These are phyloP conservation scores for Dicycla oo DNA, from an alignment of 2,888 invertebrate genomes.

Conservation along the genomic window DNA sequence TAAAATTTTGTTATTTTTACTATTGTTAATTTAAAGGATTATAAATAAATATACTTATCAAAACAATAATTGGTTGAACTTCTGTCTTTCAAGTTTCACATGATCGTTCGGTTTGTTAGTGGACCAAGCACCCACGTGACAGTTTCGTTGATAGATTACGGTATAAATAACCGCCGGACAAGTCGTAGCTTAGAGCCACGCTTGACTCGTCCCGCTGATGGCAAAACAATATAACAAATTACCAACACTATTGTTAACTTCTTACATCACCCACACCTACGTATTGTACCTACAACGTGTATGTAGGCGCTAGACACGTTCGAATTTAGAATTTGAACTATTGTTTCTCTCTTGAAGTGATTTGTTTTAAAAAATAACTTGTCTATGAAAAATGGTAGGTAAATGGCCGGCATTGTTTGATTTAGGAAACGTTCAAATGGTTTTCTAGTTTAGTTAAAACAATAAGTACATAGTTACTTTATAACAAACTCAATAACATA, in stretches of 20 bases:
- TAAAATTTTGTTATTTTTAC: too few relatives aligned
- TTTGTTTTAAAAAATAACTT: slow-evolving; percentile 60
- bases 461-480: too few relatives aligned
- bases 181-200: slow-evolving; percentile 67
- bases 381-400: slow-evolving; percentile 37
- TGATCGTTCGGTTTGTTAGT: slow-evolving; percentile 51
- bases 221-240: slow-evolving; percentile 75
- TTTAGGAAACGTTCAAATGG: neutral
- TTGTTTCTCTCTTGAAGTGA: slow-evolving; percentile 58
- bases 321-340: slow-evolving; percentile 61
- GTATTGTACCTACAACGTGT: slow-evolving; percentile 42
- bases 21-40: too few relatives aligned
- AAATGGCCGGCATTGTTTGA: slow-evolving; percentile 32
- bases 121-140: slow-evolving; percentile 71
- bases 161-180: slow-evolving; percentile 71
- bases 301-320: slow-evolving; percentile 63
- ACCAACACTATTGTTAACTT: slow-evolving; percentile 69
- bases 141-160: slow-evolving; percentile 72
- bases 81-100: slow-evolving; percentile 31
- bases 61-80: slow-evolving; percentile 15
- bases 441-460: neutral
- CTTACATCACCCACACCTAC: slow-evolving; percentile 71
- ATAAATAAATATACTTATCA: too few relatives aligned
- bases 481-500: slow-evolving; percentile 14
- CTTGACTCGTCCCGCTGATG: slow-evolving; percentile 65